Percentiles rank a stretch among this genome's conserved stretches.
Conservation (phyloP, 2,113 vertebrate genomes). For the Pygoscelis antarcticus region DNA sequence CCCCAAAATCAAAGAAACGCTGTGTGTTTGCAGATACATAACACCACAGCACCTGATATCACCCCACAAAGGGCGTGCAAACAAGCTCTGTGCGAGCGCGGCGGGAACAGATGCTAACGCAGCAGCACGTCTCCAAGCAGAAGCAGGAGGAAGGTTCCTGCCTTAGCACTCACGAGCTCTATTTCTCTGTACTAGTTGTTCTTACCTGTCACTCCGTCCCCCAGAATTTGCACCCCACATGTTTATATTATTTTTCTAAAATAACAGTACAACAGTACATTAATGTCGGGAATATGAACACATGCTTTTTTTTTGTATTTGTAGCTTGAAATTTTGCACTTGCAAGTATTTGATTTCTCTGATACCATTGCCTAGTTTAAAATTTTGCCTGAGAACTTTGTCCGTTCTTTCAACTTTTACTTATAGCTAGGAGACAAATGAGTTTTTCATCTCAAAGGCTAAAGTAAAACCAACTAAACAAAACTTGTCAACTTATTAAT, state of each 20-base stretch:
- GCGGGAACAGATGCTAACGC: not conserved
- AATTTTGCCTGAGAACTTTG: not conserved
- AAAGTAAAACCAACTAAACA: not conserved
- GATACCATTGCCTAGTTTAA: not conserved
- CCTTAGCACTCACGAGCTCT: fast-evolving
- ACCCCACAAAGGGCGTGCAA: not conserved
- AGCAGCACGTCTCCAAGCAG: not conserved
- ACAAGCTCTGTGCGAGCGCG: fast-evolving
- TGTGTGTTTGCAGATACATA: fast-evolving
- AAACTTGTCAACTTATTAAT: not conserved
- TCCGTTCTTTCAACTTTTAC: not conserved
- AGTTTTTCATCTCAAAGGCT: not conserved
- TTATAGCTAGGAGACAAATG: not conserved
- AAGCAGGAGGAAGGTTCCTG: not conserved
- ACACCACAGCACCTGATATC: not conserved
- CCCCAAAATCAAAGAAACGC: too few relatives aligned
- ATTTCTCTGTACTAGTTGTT: not conserved
- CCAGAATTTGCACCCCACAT: not conserved
- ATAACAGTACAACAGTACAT: not conserved
- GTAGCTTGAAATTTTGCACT: not conserved
- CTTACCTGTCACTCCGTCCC: not conserved
- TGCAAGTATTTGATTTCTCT: not conserved
- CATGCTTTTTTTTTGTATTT: not conserved
- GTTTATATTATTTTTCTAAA: not conserved
- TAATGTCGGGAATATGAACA: not conserved